Percentiles rank a stretch among this genome's conserved stretches.
phyloP scores from a whole-genome alignment of 2,888 invertebrate species.

The Anarsia innoxiella region DNA sequence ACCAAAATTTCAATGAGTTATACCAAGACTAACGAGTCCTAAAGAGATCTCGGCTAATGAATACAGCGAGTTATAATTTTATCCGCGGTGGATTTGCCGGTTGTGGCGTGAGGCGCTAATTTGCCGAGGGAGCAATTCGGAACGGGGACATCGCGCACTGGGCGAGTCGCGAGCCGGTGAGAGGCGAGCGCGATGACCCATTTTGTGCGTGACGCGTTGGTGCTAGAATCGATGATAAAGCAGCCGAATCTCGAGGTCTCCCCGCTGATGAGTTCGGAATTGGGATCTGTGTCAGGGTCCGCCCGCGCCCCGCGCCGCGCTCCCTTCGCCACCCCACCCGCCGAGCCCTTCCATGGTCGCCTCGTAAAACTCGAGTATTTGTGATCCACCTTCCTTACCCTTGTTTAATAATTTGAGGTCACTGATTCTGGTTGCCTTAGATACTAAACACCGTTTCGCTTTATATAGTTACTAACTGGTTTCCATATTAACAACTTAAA shows the following conservation, averaged over 20 bases:
- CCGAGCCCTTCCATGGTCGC: slow-evolving; percentile 44
- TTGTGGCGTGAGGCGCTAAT: slow-evolving; percentile 50
- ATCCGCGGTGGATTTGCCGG: slow-evolving; percentile 39
- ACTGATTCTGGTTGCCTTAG: slow-evolving; percentile 24
- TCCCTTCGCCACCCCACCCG: slow-evolving; percentile 40
- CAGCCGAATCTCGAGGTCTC: slow-evolving; percentile 66
- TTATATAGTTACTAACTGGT: not conserved
- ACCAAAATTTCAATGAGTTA: too few relatives aligned
- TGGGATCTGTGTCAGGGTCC: slow-evolving; percentile 72
- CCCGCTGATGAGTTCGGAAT: slow-evolving; percentile 64
- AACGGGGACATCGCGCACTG: slow-evolving; percentile 60
- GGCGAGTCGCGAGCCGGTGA: slow-evolving; percentile 27
- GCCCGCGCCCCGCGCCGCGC: slow-evolving; percentile 36
- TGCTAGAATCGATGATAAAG: slow-evolving; percentile 66
- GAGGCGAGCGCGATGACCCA: slow-evolving; percentile 61
- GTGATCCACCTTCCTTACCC: slow-evolving; percentile 50
- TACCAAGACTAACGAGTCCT: too few relatives aligned
- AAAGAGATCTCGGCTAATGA: slow-evolving; percentile 11
- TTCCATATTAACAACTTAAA: not conserved
- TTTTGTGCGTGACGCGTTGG: slow-evolving; percentile 59
- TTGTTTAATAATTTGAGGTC: slow-evolving; percentile 51
- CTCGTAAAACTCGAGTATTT: slow-evolving; percentile 65
- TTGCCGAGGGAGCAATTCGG: slow-evolving; percentile 59
- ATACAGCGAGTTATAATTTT: slow-evolving; percentile 28
- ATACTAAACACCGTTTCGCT: too few relatives aligned